Evolutionary conservation across 1,140 invertebrate genomes (phyloP).

Genomic region (Drosophila fuyamai): DNA sequence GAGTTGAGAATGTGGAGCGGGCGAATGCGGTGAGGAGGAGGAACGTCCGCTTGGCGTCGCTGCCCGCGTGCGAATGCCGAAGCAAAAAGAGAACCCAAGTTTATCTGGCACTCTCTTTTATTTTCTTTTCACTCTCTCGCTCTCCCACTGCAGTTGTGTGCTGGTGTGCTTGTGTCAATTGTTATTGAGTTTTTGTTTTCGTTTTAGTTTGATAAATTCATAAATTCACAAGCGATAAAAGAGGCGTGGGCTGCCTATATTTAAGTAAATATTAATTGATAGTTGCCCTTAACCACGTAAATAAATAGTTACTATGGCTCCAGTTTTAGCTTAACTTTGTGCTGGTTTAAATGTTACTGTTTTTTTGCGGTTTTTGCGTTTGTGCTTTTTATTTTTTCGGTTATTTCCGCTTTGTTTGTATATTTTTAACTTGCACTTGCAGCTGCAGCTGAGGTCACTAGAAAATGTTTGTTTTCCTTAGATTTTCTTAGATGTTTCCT

Average conservation of each 20-base stretch:
- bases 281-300: neutral
- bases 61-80: constrained; percentile 41
- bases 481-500: constrained; percentile 12
- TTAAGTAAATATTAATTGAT: constrained; percentile 23
- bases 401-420: constrained; percentile 38
- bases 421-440: constrained; percentile 57
- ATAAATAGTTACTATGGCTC: neutral
- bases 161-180: constrained; percentile 36
- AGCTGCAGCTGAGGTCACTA: constrained; percentile 47
- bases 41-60: constrained; percentile 38
- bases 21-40: constrained; percentile 5
- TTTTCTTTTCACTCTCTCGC: constrained; percentile 16
- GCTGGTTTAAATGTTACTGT: constrained; percentile 19
- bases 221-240: constrained; percentile 36
- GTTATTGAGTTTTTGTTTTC: constrained; percentile 63
- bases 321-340: constrained; percentile 4
- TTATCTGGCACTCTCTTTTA: constrained; percentile 21
- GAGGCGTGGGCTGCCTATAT: constrained; percentile 30
- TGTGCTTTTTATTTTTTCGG: constrained; percentile 18
- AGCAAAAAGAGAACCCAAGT: constrained; percentile 13
- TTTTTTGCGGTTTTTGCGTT: constrained; percentile 1
- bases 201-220: constrained; percentile 57
- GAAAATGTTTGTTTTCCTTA: constrained; percentile 46
- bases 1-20: constrained; percentile 4
- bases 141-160: constrained; percentile 43